Base-by-base conservation (phyloP, 2,888 invertebrate species). In the Lasioglossum leucozonium region DNA sequence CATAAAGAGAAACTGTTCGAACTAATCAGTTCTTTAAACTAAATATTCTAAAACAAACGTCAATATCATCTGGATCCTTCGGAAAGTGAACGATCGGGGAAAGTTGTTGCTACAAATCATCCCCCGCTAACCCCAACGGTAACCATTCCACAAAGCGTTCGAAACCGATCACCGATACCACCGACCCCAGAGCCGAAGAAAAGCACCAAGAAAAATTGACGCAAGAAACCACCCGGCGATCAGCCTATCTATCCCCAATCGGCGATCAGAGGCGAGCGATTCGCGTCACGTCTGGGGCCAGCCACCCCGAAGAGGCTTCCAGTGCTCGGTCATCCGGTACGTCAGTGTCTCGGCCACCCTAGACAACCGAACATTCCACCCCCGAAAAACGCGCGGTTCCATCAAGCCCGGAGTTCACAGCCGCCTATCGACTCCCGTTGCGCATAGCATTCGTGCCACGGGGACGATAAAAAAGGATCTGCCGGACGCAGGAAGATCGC, bases 401-500 rank as follows among this genome's bases (percentile, higher is more conserved):
- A 51, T 51, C 51, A n/a, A 51, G 51, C 3, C 51, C n/a, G 51
- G 3, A 51, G 62, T 30, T 62, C 30, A 0, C 30, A 13, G 58
- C 13, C 4, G 58, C 26, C 26, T 30, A 30, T 69, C 77, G 62
- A n/a, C 71, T 44, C 34, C 18, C 34, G 34, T 30, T 34, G 67
- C 26, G 73, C 67, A 42, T 44, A 55, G 62, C 71, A 44, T 58
- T 26, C 72, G 40, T 44, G 74, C 55, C 34, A 44, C 58, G 73
- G 65, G 22, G 65, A 34, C 73, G 82, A 79, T 83, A 75, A 83
- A 75, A 79, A 79, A 72, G 62, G 80, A 83, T 83, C 72, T 72
- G 72, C 62, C 74, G 42, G 72, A 58, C 79, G 79, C 78, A 42
- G 42, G 51, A 30, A 71, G 79, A 82, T 79, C 82, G 74, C 30